These are phyloP conservation scores for Benthosema pterotum DNA, from an alignment of 2,797 vertebrate species.

Conservation along the genomic window DNA sequence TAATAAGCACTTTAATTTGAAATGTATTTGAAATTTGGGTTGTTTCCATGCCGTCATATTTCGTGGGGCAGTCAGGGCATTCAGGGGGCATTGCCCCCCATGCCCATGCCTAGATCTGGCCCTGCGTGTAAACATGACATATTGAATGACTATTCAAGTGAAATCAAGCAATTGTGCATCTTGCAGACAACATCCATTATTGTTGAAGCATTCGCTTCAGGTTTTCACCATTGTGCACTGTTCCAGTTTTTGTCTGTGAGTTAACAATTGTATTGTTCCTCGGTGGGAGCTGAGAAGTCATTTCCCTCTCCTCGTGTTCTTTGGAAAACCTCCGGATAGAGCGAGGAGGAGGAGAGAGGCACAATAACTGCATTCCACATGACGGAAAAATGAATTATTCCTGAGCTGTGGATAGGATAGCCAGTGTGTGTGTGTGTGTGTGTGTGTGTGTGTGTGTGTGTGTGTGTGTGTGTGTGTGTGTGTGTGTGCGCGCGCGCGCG, in stretches of 20 bases:
- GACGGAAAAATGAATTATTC: conserved; percentile 68
- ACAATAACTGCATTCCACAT: conserved; percentile 70
- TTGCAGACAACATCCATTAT: neutral
- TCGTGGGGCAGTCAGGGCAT: no score
- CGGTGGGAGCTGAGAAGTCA: conserved; percentile 65
- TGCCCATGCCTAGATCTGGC: no score
- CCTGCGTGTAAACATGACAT: neutral
- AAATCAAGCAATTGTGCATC: neutral
- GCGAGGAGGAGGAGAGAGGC: conserved; percentile 55
- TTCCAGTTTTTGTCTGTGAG: conserved; percentile 22
- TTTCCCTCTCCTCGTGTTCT: conserved; percentile 67
- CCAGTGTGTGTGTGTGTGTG: neutral
- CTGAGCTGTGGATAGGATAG: conserved; percentile 5
- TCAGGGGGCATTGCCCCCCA: no score
- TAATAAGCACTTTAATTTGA: no score
- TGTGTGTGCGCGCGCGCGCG: conserved; percentile 23
- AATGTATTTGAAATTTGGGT: no score
- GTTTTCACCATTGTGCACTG: conserved; percentile 21
- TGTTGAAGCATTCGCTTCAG: no score
- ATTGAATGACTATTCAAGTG: neutral
- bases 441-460: conserved; percentile 5
- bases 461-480: conserved; percentile 21
- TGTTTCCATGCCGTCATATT: no score
- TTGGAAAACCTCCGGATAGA: conserved; percentile 69
- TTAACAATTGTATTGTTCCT: conserved; percentile 34